Evolutionary conservation across 1,140 invertebrate genomes (phyloP), one percentile per base, ranked within the genome.

Genomic region (Aphaenogaster floridana): DNA sequence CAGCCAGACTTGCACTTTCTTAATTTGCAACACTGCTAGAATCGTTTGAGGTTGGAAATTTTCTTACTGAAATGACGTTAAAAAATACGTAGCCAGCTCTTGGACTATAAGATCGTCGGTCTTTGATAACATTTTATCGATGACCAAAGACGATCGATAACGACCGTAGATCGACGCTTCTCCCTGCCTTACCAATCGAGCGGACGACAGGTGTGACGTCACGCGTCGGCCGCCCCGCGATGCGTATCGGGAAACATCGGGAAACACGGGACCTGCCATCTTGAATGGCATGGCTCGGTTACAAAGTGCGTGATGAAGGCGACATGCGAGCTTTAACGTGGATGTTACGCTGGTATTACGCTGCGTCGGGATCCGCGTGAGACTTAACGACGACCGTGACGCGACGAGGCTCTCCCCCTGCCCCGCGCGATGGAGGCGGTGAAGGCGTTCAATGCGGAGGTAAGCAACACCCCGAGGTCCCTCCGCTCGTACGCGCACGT

Each of bases 371-470:
- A 89, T 86, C 71, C 64, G 89, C 77, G 79, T 92, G 78, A 86
- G 89, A 87, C 64, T 88, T 88, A 86, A 88, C 89, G 63, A 69
- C 45, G 86, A 42, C 50, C 39, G 50, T 57, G 78, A 77, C 69
- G 66, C 63, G 42, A 15, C 59, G 45, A 45, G 8, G 34, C 50
- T 64, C 39, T 13, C 77, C 52, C 50, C 64, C 59, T 63, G 42
- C 50, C 42, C 79, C 71, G 85, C 71, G 86, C 69, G 48, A 97
- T 97, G 96, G 95, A 96, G 74, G 96, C 96, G 94, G 96, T 97
- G 64, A 97, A 97, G 95, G 95, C 96, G 91, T 97, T 97, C 95
- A 97, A 97, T 93, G 95, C 96, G 92, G 97, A 97, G 96, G 96
- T 97, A 95, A 95, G 91, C 61, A 39, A 84, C 79, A 81, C 50